Percentiles rank a stretch among this genome's conserved stretches.
phyloP scores from a whole-genome alignment of 37 sponge, comb jelly and placozoan genomes.

The Hormiphora californensis region DNA sequence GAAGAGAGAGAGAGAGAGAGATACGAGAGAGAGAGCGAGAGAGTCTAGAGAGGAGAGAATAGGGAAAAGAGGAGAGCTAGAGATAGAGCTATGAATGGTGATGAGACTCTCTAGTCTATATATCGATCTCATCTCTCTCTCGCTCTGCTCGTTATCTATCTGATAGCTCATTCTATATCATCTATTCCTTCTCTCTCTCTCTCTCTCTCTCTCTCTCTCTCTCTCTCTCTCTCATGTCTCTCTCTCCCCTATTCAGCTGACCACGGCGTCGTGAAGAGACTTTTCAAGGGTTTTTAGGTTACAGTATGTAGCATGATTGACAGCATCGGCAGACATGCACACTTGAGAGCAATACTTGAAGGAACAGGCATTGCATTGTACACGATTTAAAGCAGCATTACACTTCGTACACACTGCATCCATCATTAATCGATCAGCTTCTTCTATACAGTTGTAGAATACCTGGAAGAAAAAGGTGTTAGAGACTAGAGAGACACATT shows the following conservation, averaged over 20 bases:
- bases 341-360: constrained; percentile 41
- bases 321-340: background rate
- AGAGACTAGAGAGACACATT: background rate
- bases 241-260: background rate
- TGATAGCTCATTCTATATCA: background rate
- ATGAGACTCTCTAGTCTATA: background rate
- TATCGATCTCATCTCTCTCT: background rate
- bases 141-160: background rate
- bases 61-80: no score
- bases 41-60: no score
- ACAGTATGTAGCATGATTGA: background rate
- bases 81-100: background rate
- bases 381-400: constrained; percentile 1
- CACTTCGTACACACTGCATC: constrained; percentile 23
- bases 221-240: background rate
- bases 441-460: constrained; percentile 19
- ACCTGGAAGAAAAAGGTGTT: background rate
- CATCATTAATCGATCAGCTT: background rate
- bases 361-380: constrained; percentile 24
- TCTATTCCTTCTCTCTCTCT: background rate
- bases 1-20: no score
- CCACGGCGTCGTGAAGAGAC: background rate
- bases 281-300: background rate
- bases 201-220: background rate
- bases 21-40: no score